These are phyloP conservation scores for Virgularia gustaviana DNA, from an alignment of 92 coral and sea anemone genomes.

Conservation along the genomic window DNA sequence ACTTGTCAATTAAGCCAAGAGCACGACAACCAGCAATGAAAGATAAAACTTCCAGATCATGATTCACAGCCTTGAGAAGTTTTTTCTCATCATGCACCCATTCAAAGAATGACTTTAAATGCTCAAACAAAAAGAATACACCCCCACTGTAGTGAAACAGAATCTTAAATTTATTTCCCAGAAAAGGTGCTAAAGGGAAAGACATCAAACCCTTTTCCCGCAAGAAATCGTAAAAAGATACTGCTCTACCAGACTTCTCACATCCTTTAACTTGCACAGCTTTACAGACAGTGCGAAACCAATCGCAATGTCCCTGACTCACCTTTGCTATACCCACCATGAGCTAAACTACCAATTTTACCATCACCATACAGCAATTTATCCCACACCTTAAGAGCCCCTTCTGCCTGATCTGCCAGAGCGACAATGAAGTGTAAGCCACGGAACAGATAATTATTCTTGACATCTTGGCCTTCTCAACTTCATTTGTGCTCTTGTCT, in stretches of 20 bases:
- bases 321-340: slow-evolving; percentile 19
- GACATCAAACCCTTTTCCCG: slow-evolving; percentile 22
- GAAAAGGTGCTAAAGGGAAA: slow-evolving; percentile 35
- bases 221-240: slow-evolving; percentile 8
- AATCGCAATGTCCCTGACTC: slow-evolving; percentile 29
- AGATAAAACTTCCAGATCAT: slow-evolving; percentile 25
- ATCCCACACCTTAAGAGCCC: slow-evolving; percentile 38
- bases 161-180: slow-evolving; percentile 31
- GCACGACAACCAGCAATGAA: slow-evolving; percentile 42
- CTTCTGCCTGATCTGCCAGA: slow-evolving; percentile 28
- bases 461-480: too few species aligned
- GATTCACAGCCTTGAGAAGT: slow-evolving; percentile 31
- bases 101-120: slow-evolving; percentile 21
- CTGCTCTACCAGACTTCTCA: slow-evolving; percentile 24
- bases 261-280: slow-evolving; percentile 22
- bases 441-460: slow-evolving; percentile 29
- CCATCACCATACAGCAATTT: slow-evolving; percentile 9
- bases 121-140: slow-evolving; percentile 22
- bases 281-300: slow-evolving; percentile 23
- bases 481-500: too few species aligned
- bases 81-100: slow-evolving; percentile 29
- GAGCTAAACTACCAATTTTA: slow-evolving; percentile 10
- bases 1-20: slow-evolving; percentile 30
- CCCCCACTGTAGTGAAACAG: slow-evolving; percentile 34
- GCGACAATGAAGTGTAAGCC: slow-evolving; percentile 30